Evolutionary conservation across 2,797 vertebrate species (phyloP).

Genomic region (Bovichtus diacanthus): DNA sequence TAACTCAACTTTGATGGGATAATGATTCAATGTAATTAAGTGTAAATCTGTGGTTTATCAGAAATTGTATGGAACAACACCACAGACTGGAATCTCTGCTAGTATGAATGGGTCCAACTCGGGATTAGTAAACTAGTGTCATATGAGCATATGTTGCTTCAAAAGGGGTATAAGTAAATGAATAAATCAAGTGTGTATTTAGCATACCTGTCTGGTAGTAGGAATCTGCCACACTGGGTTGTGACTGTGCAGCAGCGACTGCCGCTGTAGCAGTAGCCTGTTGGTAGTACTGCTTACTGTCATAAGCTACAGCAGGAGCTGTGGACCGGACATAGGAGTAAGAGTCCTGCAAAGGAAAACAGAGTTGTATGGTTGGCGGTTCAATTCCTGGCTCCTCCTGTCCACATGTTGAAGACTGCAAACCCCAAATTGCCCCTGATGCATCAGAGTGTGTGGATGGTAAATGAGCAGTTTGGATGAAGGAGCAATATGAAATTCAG

Average conservation of each 20-base stretch:
- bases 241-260: constrained; percentile 91
- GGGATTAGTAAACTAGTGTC: not conserved
- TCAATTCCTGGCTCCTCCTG: not conserved
- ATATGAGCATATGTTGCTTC: not conserved
- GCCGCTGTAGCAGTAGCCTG: constrained; percentile 94
- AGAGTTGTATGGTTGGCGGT: not conserved
- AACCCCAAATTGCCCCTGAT: not conserved
- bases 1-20: too few species aligned
- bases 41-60: too few species aligned
- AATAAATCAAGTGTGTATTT: not conserved
- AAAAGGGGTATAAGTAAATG: not conserved
- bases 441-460: not conserved
- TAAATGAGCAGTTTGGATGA: not conserved
- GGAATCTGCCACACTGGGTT: constrained; percentile 94
- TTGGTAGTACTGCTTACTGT: constrained; percentile 98
- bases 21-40: too few species aligned
- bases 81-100: not conserved
- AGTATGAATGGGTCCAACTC: not conserved
- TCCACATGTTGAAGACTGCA: not conserved
- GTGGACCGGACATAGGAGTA: constrained; percentile 97
- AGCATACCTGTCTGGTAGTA: constrained; percentile 95
- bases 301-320: constrained; percentile 94
- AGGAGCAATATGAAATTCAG: not conserved
- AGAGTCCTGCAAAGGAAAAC: constrained; percentile 87
- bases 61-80: too few species aligned